Evolutionary conservation across 2,888 invertebrate species (phyloP).

Genomic region (Phortica magna): DNA sequence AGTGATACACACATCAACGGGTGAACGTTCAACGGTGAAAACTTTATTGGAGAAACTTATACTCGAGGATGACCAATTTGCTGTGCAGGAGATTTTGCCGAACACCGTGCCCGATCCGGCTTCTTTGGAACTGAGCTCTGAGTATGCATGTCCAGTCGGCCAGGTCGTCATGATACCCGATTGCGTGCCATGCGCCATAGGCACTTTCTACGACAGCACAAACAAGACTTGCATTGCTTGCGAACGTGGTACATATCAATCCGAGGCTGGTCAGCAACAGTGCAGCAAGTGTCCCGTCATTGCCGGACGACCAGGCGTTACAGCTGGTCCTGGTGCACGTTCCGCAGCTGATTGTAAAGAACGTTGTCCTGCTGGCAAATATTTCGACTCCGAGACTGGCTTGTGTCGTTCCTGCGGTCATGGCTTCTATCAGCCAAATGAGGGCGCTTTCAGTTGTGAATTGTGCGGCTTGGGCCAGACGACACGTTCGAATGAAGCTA

Average conservation of each 20-base stretch:
- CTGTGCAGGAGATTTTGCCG: slow-evolving; percentile 93
- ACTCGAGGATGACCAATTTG: slow-evolving; percentile 95
- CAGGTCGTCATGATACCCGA: slow-evolving; percentile 96
- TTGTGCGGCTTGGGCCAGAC: slow-evolving; percentile 95
- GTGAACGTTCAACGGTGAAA: slow-evolving; percentile 91
- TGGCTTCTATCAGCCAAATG: slow-evolving; percentile 94
- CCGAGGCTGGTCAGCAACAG: slow-evolving; percentile 92
- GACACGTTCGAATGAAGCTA: slow-evolving; percentile 93
- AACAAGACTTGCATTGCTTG: slow-evolving; percentile 90
- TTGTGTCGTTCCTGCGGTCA: slow-evolving; percentile 95
- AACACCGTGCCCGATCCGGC: slow-evolving; percentile 97
- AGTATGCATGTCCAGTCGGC: slow-evolving; percentile 94
- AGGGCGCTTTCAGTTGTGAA: slow-evolving; percentile 93
- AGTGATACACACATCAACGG: slow-evolving; percentile 90
- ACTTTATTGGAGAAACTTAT: slow-evolving; percentile 92
- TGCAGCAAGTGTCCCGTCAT: slow-evolving; percentile 94
- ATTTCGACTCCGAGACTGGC: slow-evolving; percentile 92
- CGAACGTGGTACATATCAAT: slow-evolving; percentile 94
- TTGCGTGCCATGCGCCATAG: slow-evolving; percentile 95
- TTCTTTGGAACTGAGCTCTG: slow-evolving; percentile 90
- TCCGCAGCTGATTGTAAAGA: slow-evolving; percentile 95
- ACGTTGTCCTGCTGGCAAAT: slow-evolving; percentile 95
- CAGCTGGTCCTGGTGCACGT: slow-evolving; percentile 90
- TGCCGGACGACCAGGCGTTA: slow-evolving; percentile 93
- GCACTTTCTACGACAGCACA: slow-evolving; percentile 89